Evolutionary conservation across 35 echinoderm and acorn worm species (phyloP).

Genomic region (Hemicentrotus pulcherrimus): DNA sequence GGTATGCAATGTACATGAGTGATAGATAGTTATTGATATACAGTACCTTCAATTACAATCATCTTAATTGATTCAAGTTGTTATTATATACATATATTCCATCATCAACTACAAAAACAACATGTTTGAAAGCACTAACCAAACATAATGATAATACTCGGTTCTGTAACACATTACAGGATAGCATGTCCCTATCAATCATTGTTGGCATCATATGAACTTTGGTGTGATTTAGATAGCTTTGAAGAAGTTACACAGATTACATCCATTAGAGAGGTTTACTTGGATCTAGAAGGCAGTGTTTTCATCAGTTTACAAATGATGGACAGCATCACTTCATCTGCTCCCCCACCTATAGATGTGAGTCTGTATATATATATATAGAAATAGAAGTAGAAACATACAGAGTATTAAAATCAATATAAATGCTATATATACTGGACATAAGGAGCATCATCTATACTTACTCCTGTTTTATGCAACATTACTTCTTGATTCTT

Average conservation of each 20-base stretch:
- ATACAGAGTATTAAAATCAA: background rate
- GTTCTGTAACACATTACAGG: no score
- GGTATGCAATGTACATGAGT: no score
- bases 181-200: no score
- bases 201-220: no score
- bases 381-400: background rate
- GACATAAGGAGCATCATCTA: background rate
- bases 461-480: no score
- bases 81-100: no score
- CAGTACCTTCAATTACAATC: no score
- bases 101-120: no score
- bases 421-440: background rate
- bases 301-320: slow-evolving; percentile 91
- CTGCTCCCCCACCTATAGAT: slow-evolving; percentile 94
- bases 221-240: background rate
- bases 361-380: slow-evolving; percentile 48
- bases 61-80: no score
- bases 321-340: slow-evolving; percentile 94
- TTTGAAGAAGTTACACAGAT: background rate
- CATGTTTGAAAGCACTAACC: background rate
- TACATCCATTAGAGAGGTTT: background rate
- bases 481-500: no score
- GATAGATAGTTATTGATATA: no score
- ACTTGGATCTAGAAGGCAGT: slow-evolving; percentile 49
- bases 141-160: no score